Conservation (phyloP, 30 jellyfish, hydroid and myxozoan genomes). For the Cassiopea xamachana region DNA sequence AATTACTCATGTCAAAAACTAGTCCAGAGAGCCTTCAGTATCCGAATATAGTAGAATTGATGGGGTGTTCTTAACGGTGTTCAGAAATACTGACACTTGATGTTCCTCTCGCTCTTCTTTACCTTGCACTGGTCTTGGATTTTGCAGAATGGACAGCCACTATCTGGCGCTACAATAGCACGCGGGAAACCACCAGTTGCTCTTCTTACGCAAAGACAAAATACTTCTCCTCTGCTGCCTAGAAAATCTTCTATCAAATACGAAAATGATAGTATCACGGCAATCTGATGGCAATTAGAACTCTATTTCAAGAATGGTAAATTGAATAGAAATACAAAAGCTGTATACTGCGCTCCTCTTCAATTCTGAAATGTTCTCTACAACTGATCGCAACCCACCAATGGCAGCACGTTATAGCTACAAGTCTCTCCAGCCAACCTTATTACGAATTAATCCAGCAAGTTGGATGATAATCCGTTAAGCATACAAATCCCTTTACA, state of each 20-base stretch:
- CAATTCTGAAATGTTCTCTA: not conserved
- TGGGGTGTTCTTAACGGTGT: not conserved
- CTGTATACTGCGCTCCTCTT: not conserved
- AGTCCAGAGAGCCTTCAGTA: not conserved
- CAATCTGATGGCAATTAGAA: not conserved
- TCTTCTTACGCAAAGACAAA: not conserved
- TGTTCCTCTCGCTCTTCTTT: not conserved
- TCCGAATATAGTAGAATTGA: not conserved
- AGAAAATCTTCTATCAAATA: not conserved
- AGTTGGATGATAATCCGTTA: constrained; percentile 26
- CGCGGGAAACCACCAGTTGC: not conserved
- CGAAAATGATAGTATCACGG: not conserved
- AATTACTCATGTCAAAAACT: constrained; percentile 50
- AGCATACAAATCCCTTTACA: constrained; percentile 19
- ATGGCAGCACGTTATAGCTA: not conserved
- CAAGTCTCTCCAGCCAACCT: constrained; percentile 4
- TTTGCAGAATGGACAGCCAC: not conserved
- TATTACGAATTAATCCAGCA: constrained; percentile 12
- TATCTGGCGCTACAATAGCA: not conserved
- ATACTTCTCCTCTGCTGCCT: not conserved
- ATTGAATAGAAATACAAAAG: not conserved
- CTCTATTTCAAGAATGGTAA: not conserved
- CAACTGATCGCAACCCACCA: not conserved
- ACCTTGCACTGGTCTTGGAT: not conserved
- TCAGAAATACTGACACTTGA: not conserved